Evolutionary conservation across 2,888 invertebrate species (phyloP).

Genomic region (Agrochola circellaris): DNA sequence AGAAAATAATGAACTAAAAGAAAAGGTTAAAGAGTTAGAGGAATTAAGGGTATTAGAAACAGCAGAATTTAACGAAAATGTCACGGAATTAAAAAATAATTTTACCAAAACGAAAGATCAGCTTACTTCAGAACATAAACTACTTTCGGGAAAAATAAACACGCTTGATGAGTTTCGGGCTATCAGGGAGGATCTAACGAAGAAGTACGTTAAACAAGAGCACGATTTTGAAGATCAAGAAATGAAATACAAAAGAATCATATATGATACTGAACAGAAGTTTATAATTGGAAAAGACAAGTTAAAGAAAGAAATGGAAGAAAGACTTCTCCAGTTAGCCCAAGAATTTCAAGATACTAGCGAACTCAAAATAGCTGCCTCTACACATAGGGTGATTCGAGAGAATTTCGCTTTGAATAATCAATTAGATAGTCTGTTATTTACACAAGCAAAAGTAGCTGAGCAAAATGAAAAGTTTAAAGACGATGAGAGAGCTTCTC

Average conservation of each 20-base stretch:
- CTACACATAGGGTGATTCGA: constrained; percentile 95
- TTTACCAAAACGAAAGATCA: constrained; percentile 95
- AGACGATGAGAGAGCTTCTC: constrained; percentile 90
- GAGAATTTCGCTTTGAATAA: constrained; percentile 96
- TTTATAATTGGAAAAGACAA: constrained; percentile 95
- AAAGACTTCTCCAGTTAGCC: constrained; percentile 94
- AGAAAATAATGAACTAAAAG: constrained; percentile 92
- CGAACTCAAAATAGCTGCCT: constrained; percentile 96
- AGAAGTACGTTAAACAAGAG: constrained; percentile 95
- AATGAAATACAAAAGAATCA: constrained; percentile 93
- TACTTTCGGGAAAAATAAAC: constrained; percentile 96
- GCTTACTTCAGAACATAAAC: constrained; percentile 96
- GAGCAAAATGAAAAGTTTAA: constrained; percentile 91
- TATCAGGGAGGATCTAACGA: constrained; percentile 95
- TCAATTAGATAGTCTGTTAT: constrained; percentile 93
- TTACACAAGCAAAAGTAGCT: constrained; percentile 92
- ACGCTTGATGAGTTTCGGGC: constrained; percentile 97
- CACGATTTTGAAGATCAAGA: constrained; percentile 94
- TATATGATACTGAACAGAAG: constrained; percentile 94
- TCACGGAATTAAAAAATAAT: constrained; percentile 93
- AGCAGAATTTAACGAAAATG: constrained; percentile 91
- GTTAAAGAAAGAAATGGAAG: constrained; percentile 96
- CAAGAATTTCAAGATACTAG: constrained; percentile 96
- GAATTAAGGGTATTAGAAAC: constrained; percentile 92
- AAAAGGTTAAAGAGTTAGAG: constrained; percentile 94